phyloP scores from a whole-genome alignment of 2,888 invertebrate genomes.

The Dryococelus australis region DNA sequence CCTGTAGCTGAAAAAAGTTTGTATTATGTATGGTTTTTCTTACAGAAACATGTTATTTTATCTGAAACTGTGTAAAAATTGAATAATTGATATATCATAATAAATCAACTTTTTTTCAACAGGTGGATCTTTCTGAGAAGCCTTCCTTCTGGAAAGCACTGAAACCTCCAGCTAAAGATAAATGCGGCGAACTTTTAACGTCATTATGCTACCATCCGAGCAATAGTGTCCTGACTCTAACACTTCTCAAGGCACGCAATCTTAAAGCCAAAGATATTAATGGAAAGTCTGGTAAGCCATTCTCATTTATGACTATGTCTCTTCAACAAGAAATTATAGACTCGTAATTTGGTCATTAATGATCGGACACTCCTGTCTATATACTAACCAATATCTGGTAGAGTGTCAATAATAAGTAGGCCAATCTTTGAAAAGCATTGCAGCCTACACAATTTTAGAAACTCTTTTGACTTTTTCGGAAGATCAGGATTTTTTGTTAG shows the following conservation, averaged over 20 bases:
- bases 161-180: conserved; percentile 91
- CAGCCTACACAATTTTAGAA: neutral
- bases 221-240: conserved; percentile 90
- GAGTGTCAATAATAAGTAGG: too few species aligned
- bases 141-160: conserved; percentile 95
- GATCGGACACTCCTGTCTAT: too few species aligned
- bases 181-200: conserved; percentile 89
- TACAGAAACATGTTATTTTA: too few species aligned
- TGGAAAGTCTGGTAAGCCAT: conserved; percentile 82
- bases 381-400: too few species aligned
- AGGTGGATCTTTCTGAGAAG: conserved; percentile 92
- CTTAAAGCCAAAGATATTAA: conserved; percentile 96
- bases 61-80: too few species aligned
- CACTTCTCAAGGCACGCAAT: conserved; percentile 91
- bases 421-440: neutral
- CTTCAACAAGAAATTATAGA: too few species aligned
- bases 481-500: too few species aligned
- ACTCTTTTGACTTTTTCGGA: too few species aligned
- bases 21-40: too few species aligned
- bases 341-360: too few species aligned
- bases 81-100: neutral
- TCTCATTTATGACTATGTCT: too few species aligned
- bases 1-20: too few species aligned
- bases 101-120: conserved; percentile 51
- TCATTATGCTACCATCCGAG: conserved; percentile 96